Evolutionary conservation across 2,113 vertebrate species (phyloP).

Genomic region (Numenius arquata): DNA sequence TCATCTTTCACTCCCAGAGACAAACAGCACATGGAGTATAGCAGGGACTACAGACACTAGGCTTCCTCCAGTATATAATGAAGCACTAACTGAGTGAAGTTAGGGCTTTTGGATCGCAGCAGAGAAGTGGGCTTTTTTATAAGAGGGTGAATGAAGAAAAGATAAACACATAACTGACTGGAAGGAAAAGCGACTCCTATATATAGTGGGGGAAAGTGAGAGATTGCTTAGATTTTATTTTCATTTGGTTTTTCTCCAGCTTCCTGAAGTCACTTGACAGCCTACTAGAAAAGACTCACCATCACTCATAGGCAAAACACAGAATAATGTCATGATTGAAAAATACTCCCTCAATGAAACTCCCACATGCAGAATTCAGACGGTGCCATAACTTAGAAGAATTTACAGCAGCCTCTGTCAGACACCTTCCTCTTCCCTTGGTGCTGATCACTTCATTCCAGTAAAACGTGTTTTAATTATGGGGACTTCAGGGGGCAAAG

Average conservation of each 20-base stretch:
- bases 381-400: not conserved
- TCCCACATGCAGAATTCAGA: not conserved
- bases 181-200: not conserved
- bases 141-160: not conserved
- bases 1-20: slow-evolving; percentile 34
- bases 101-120: not conserved
- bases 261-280: not conserved
- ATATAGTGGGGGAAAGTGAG: not conserved
- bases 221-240: not conserved
- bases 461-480: not conserved
- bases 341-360: not conserved
- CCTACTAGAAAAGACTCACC: not conserved
- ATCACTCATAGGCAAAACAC: not conserved
- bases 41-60: not conserved
- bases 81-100: slow-evolving; percentile 13
- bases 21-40: not conserved
- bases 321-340: not conserved
- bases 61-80: slow-evolving; percentile 2
- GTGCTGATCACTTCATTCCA: not conserved
- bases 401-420: not conserved
- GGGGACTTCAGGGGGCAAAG: not conserved
- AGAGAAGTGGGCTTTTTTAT: not conserved
- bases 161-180: slow-evolving; percentile 4
- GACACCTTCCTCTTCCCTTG: not conserved
- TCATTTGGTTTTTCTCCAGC: not conserved